Evolutionary conservation across 1,140 invertebrate genomes (phyloP), one percentile per base, ranked within the genome.

Genomic region (Sitophilus oryzae): DNA sequence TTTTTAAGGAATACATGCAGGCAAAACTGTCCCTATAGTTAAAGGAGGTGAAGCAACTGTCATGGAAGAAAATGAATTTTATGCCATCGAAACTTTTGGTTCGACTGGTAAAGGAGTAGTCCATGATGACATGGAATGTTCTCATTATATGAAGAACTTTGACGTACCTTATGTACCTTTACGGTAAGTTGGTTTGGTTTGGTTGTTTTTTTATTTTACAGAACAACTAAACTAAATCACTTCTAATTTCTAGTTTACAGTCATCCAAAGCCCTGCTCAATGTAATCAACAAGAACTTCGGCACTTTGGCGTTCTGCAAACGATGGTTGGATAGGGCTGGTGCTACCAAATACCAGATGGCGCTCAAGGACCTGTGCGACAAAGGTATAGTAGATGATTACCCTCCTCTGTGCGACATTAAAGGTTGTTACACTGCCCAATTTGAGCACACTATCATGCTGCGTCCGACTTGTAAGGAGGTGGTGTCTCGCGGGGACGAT

Each of bases 61-160:
- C 48, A 99, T 99, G 97, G 97, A 99, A 76, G 95, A 98, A 74
- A 92, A 96, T 71, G 96, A 98, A 74, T 93, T 98, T 70, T 99
- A 98, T 77, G 97, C 97, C 0, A 99, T 99, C 59, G 97, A 99
- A 76, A 99, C 97, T 0, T 99, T 99, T 72, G 97, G 97, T 5
- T 98, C 94, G 2, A 99, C 97, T 10, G 97, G 97, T 2, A 86
- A 88, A 59, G 97, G 97, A 10, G 79, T 91, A 47, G 96, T 99
- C 1, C 93, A 98, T 71, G 96, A 99, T 73, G 97, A 99, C 71
- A 95, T 98, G 89, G 96, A 99, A 67, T 92, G 89, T 58, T 98
- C 95, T 22, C 97, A 99, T 77, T 99, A 99, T 68, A 99, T 99
- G 96, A 99, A 98, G 73, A 96, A 96, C 70, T 99, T 91, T 74